A percentile compares a stretch with the other conserved stretches of the same genome.
phyloP scores from a whole-genome alignment of 1,140 invertebrate species.

The Drosophila santomea region DNA sequence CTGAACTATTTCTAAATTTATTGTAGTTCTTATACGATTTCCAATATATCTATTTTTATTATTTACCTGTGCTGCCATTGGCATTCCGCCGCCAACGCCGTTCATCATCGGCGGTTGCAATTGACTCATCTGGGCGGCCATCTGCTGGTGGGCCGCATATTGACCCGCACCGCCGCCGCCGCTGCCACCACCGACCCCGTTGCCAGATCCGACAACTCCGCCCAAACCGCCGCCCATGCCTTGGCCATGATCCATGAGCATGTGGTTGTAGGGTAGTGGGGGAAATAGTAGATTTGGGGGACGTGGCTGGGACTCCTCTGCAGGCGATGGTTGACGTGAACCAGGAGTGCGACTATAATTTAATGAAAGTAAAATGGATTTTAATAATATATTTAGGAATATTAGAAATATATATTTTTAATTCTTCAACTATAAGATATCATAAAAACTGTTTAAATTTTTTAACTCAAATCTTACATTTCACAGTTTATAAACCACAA shows the following conservation, averaged over 20 bases:
- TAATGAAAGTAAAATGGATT: constrained; percentile 4
- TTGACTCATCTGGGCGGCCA: constrained; percentile 83
- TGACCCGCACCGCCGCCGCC: constrained; percentile 41
- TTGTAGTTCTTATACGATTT: no score
- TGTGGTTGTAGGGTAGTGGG: constrained; percentile 79
- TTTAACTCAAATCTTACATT: no score
- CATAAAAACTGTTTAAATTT: no score
- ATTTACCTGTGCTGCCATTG: constrained; percentile 79
- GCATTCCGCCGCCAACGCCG: constrained; percentile 81
- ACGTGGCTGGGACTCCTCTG: constrained; percentile 88
- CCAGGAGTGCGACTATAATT: constrained; percentile 91
- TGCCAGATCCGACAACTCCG: constrained; percentile 58
- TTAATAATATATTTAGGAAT: background rate
- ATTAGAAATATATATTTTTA: background rate
- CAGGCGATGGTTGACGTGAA: constrained; percentile 95
- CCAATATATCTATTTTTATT: no score
- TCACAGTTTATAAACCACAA: constrained; percentile 16
- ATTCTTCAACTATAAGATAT: background rate
- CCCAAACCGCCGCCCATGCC: constrained; percentile 56
- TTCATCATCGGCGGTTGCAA: constrained; percentile 84
- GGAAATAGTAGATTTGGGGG: constrained; percentile 73
- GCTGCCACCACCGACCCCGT: constrained; percentile 40
- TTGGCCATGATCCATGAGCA: constrained; percentile 84
- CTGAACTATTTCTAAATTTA: no score
- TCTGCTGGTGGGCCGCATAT: constrained; percentile 80